Evolutionary conservation across 2,888 invertebrate species (phyloP), one percentile per base, ranked within the genome.

Genomic region (Ennomos fuscantarius): DNA sequence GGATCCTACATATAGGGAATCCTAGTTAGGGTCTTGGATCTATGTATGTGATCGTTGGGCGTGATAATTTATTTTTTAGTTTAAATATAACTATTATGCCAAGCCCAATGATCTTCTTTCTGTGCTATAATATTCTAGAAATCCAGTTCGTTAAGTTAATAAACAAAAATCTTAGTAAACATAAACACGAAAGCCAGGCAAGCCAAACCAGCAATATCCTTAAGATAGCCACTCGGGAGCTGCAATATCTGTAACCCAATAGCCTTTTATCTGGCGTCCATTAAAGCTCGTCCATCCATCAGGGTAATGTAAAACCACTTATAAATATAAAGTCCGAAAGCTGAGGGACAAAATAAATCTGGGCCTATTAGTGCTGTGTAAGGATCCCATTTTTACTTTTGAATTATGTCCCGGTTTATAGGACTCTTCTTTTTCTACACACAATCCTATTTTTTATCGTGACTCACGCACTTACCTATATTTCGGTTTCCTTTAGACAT

Each of bases 301-400:
- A 83, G 69, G 66, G 82, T 81, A 79, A 84, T 78, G 74, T 75
- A 79, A 81, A 74, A 76, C 78, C 76, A 73, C 72, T 81, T 78
- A 75, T 81, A 81, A 77, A 79, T 79, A 79, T 78, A 76, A 73
- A 66, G 69, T 68, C 57, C 69, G 67, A 69, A 72, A 69, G 66
- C 66, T 61, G 61, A 63, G 65, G 68, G 71, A 78, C 74, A 70
- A 63, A 71, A 73, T 74, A 75, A 73, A 77, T 73, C 70, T 57
- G 55, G 34, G 36, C 35, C 24, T 24, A 55, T 33, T 52, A 48
- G 57, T 52, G 47, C 10, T 47, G 46, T 33, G 10, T 34, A 10
- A 15, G 33, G 31, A 33, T 55, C 9, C 41, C 45, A 49, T 56
- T 50, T 56, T 56, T 46, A 46, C 46, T 36, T 55, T 48, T 55